Percentiles rank a stretch among this genome's conserved stretches.
Evolutionary conservation across 2,888 invertebrate genomes (phyloP).

Genomic region (Dryococelus australis): DNA sequence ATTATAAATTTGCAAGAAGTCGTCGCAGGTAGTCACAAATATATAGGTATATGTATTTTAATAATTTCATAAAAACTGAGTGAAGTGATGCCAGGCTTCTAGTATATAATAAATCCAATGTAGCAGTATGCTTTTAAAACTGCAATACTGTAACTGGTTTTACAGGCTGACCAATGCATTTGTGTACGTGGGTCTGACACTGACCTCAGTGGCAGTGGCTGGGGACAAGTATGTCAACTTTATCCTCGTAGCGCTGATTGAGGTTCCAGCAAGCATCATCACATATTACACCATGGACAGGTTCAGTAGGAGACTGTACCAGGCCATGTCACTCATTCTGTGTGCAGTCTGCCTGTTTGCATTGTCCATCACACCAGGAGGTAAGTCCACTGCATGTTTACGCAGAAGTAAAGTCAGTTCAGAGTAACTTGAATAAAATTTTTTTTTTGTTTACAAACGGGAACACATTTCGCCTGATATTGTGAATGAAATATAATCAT

Average conservation of each 20-base stretch:
- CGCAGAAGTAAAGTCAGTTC: no score
- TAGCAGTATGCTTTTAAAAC: no score
- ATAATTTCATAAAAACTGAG: no score
- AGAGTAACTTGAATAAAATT: no score
- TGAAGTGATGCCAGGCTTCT: no score
- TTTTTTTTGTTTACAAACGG: no score
- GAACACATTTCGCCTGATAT: no score
- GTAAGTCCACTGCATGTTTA: conserved; percentile 55
- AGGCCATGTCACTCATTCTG: conserved; percentile 43
- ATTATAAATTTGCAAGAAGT: no score
- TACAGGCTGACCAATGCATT: conserved; percentile 49
- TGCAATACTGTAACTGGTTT: neutral
- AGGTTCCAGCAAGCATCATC: conserved; percentile 49
- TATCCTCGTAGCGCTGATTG: conserved; percentile 45
- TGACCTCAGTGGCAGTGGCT: conserved; percentile 50
- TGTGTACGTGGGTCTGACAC: conserved; percentile 51
- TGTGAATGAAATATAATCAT: no score
- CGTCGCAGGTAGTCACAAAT: no score
- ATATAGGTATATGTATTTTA: no score
- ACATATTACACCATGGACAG: conserved; percentile 43
- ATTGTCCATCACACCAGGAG: conserved; percentile 65
- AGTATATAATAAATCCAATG: no score
- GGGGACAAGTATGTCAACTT: conserved; percentile 51
- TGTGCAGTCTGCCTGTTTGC: conserved; percentile 58
- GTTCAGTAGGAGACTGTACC: conserved; percentile 45